Evolutionary conservation across 2,113 vertebrate genomes (phyloP).

Genomic region (Cinclus mexicanus): DNA sequence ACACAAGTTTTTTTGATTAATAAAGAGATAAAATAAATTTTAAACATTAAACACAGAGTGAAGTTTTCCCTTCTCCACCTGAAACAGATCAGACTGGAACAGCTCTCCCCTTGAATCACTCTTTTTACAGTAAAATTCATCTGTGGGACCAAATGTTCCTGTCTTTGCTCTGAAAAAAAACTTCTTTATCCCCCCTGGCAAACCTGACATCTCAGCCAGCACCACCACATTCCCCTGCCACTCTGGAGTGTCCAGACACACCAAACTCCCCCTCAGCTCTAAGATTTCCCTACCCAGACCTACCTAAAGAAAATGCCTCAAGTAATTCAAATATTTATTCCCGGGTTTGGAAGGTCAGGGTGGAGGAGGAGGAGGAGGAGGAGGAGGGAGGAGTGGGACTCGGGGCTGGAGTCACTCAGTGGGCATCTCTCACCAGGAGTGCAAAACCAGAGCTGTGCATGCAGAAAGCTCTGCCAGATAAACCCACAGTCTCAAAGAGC

Average conservation of each 20-base stretch:
- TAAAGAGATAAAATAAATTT: not conserved
- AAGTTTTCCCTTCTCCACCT: not conserved
- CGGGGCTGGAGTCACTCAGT: not conserved
- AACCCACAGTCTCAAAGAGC: not conserved
- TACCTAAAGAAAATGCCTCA: constrained; percentile 11
- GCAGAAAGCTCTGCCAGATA: not conserved
- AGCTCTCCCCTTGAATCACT: not conserved
- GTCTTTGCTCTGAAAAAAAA: not conserved
- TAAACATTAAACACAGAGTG: not conserved
- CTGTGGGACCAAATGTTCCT: not conserved
- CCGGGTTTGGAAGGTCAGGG: not conserved
- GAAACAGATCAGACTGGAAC: not conserved
- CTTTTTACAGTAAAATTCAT: not conserved
- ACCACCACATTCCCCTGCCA: not conserved
- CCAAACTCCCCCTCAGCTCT: not conserved
- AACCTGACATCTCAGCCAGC: not conserved
- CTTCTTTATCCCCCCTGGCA: not conserved
- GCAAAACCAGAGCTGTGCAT: not conserved
- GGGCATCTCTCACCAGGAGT: not conserved
- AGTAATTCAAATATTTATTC: constrained; percentile 1
- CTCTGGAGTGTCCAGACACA: not conserved
- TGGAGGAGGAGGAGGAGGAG: not conserved
- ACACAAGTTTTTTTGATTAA: not conserved
- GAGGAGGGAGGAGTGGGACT: not conserved
- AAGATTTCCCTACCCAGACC: not conserved